Conservation (phyloP, 2,888 invertebrate genomes). For the Pseudococcus longispinus region DNA sequence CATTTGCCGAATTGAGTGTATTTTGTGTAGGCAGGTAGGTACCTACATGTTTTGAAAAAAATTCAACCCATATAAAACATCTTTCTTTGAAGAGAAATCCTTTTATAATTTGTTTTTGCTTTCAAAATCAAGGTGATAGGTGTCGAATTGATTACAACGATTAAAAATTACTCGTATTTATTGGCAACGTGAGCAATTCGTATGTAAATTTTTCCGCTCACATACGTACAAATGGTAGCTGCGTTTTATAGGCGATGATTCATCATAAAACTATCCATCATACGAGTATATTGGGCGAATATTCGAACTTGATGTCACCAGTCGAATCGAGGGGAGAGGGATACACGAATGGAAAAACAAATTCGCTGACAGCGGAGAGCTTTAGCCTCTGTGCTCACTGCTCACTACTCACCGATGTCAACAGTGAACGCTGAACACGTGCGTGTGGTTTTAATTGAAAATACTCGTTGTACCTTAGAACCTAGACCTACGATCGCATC, state of each 20-base stretch:
- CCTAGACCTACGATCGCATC: neutral
- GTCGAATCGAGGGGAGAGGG: neutral
- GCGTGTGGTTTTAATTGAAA: conserved; percentile 16
- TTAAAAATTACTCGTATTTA: neutral
- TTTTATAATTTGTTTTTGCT: too few relatives aligned
- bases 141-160: neutral
- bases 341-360: neutral
- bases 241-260: neutral
- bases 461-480: neutral
- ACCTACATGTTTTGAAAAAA: too few relatives aligned
- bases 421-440: neutral
- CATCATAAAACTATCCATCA: neutral
- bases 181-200: neutral
- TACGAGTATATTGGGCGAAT: neutral
- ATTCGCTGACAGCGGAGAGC: neutral
- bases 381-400: neutral
- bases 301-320: neutral
- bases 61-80: too few relatives aligned
- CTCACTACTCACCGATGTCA: neutral
- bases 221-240: neutral
- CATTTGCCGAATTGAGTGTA: too few relatives aligned
- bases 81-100: too few relatives aligned
- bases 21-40: too few relatives aligned
- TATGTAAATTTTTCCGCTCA: neutral
- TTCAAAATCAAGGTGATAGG: neutral